Evolutionary conservation across 37 sponge, comb jelly and placozoan genomes (phyloP), one percentile per base, ranked within the genome.

Genomic region (Geodia barretti): DNA sequence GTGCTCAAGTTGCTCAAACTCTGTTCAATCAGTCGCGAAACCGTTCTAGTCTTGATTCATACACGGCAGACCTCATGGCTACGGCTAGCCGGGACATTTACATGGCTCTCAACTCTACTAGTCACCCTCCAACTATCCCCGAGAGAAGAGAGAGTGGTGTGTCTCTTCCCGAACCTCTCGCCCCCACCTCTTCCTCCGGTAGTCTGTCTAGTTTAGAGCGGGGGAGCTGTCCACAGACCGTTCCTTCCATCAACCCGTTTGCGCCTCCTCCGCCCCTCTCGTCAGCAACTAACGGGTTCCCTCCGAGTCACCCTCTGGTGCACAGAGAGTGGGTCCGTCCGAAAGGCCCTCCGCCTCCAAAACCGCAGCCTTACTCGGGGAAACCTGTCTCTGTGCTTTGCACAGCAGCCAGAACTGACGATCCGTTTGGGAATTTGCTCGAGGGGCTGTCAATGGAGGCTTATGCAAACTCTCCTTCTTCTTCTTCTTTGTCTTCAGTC

Each of bases 1-100:
- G 84, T 65, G 60, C 89, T 17, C 76, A 77, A 1, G 38, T 88
- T 78, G 83, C 84, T 47, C 65, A 77, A 60, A 66, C 89, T 3
- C 74, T 88, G 25, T 43, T 75, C 36, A 32, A 37, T 1, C 75
- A 61, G 8, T 83, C 83, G 2, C 14, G 69, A 33, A 38, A 62
- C 14, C 43, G 30, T n/a, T 19, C 26, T 32, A 25, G 25, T 28
- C 64, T 39, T 26, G 86, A 86, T 43, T 43, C 74, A 1, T 37
- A 23, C 5, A 31, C 67, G 30, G 78, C 83, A 28, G 37, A 35
- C 4, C 3, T 67, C n/a, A n/a, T 78, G 30, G 58, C 68, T 9
- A 9, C 29, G 1, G 71, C 75, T 23, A 72, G 84, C 23, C 30
- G 54, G 14, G 79, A 88, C 37, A 30, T 83, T 1, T 76, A 11